Base-by-base conservation (phyloP, 2,113 vertebrate species). In the Bungarus multicinctus region DNA sequence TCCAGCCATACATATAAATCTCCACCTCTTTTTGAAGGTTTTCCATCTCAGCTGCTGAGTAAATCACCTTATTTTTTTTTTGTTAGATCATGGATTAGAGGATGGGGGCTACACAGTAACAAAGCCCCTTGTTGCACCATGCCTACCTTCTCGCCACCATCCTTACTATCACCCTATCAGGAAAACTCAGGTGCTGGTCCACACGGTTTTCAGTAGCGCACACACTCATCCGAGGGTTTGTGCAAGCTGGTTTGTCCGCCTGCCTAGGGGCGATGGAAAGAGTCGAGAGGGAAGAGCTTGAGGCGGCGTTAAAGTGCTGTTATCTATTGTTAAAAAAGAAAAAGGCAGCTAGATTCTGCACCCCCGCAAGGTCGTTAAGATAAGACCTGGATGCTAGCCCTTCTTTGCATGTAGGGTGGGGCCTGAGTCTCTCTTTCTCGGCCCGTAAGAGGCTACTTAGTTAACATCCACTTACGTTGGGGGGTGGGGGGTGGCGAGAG, bases 381-480 rank as follows among this genome's bases (percentile, higher is more conserved):
- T 93, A 94, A 96, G n/a, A 57, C 90, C 89, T 1, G 57, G 93
- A 47, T 85, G 69, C 43, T 81, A 43, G 74, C 34, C 45, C 47
- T 52, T 74, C 9, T 34, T n/a, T 5, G 27, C 50, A 18, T 57
- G 52, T 53, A 69, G 90, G 93, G 92, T 91, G 91, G n/a, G 39
- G 69, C 6, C 6, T 89, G 27, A 53, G 7, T 50, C 94, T 93
- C 91, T 90, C 89, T 86, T 4, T 87, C 92, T 89, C 23, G 54
- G 89, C 54, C 91, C 54, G 12, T 23, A 22, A n/a, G 16, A 88
- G 45, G 57, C 18, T 50, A 22, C 23, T 45, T 45, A 14, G 23
- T 18, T 39, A 74, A 81, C 87, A 54, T n/a, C 64, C 39, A 11
- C 45, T 85, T 55, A 8, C 30, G 5, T 12, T 10, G n/a, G 30